Base-by-base conservation (phyloP, 2,113 vertebrate genomes). In the Labeo rohita region DNA sequence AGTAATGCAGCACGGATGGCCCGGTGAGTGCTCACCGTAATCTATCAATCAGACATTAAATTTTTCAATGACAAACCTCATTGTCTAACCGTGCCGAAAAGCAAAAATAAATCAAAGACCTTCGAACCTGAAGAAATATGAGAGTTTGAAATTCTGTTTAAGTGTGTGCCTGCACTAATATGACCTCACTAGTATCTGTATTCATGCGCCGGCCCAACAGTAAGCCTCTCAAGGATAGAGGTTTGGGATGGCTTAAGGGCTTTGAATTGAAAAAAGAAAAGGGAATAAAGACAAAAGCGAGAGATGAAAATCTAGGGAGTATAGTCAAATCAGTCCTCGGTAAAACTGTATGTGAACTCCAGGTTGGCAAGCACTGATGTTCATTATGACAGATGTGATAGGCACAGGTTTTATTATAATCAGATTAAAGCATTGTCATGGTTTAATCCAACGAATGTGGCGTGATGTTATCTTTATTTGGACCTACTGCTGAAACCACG, bases 201-300 rank as follows among this genome's bases (percentile, higher is more conserved):
- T 90, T 88, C 87, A 88, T 86, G 68, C 73, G 43, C 79, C 43
- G 85, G 80, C 78, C 84, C 84, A 86, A 82, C 80, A 65, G 72
- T 88, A 88, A 90, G 88, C 88, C 79, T 88, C 84, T 75, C 63
- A 86, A 86, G 83, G 80, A 89, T 88, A 45, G 86, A 86, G 81
- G 65, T 88, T 86, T 45, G 79, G 86, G 36, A 83, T 89, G 85
- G 88, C 90, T 90, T 89, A 85, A 84, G 80, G 81, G 86, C 83
- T 89, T 84, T 80, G 77, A 74, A 89, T 81, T 80, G 75, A 70
- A 84, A 87, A 80, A 72, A 84, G 80, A 80, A 52, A n/a, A 83
- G 39, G 28, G 52, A 88, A 83, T 75, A 82, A 28, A 76, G 54
- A 50, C 81, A 87, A 70, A 87, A 87, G 73, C 83, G 61, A 83